Percentiles rank a stretch among this genome's conserved stretches.
These are phyloP conservation scores for Nebria brevicollis DNA, from an alignment of 2,888 invertebrate species.

Conservation along the genomic window DNA sequence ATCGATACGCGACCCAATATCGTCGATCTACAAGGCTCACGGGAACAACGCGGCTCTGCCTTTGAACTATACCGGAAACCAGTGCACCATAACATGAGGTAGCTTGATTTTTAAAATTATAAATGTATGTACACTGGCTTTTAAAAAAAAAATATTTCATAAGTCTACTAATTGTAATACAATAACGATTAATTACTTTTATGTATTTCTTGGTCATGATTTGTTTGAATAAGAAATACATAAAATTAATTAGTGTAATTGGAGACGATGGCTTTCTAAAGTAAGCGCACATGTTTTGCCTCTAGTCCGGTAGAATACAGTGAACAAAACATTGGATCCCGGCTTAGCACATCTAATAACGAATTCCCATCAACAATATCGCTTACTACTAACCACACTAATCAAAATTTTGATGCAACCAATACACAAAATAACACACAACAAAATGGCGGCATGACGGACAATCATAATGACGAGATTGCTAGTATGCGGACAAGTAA, in stretches of 20 bases:
- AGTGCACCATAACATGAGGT: conserved; percentile 85
- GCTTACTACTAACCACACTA: conserved; percentile 36
- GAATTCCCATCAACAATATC: conserved; percentile 22
- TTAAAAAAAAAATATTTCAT: not conserved
- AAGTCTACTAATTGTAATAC: not conserved
- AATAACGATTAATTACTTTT: too few species aligned
- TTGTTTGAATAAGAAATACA: not conserved
- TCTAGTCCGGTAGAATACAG: conserved; percentile 10
- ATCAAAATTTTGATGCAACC: conserved; percentile 5
- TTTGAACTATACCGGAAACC: conserved; percentile 94
- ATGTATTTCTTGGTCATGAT: not conserved
- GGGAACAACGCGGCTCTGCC: conserved; percentile 93
- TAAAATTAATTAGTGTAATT: not conserved
- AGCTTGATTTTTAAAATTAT: conserved; percentile 54
- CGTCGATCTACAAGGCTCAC: conserved; percentile 81
- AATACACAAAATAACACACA: conserved; percentile 56
- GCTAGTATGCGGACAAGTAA: not conserved
- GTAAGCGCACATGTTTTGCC: not conserved
- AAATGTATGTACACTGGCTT: conserved; percentile 42
- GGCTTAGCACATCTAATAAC: conserved; percentile 21
- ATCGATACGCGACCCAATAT: conserved; percentile 54
- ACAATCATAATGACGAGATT: not conserved
- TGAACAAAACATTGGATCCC: conserved; percentile 27
- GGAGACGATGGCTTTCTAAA: not conserved
- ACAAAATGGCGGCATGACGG: conserved; percentile 53